Base-by-base conservation (phyloP, 2,113 vertebrate genomes). In the Hypanus sabinus region DNA sequence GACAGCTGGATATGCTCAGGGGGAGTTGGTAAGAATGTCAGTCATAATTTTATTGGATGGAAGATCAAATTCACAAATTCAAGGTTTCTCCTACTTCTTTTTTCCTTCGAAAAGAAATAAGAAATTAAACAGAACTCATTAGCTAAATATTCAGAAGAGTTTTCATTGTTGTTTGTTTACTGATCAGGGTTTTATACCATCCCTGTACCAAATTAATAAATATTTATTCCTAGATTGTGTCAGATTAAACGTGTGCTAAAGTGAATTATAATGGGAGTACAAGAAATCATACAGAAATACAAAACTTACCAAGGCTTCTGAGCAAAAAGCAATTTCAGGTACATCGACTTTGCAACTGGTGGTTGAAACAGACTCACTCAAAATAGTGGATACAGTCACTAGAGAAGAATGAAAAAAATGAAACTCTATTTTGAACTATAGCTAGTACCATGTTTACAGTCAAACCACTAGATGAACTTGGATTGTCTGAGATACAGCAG, bases 301-400 rank as follows among this genome's bases (percentile, higher is more conserved):
- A 30, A 60, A 60, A 87, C 83, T 87, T 87, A 87, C 83, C 0
- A 0, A 0, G 4, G 0, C 24, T 30, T 11, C 0, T 1, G 0
- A 0, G 30, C 83, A 87, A 1, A 0, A 1, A 5, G 0, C 0
- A 2, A 14, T 8, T 60, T 5, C 0, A 30, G 55, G 0, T 30
- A 60, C 5, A 16, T 27, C 60, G 83, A 57, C 14, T 12, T 3
- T 3, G 5, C 83, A 87, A 55, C 3, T 14, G 27, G 24, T 27
- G 9, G 0, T 0, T 57, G 22, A 0, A n/a, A 1, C 4, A 6
- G 46, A 30, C 10, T 87, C 62, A 1, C 2, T 30, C 11, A 22
- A 27, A 55, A 87, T 27, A 27, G 55, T 0, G 10, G 30, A 0
- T 0, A 3, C 81, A n/a, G 3, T 27, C 55, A 87, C 83, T 87